These are phyloP conservation scores for Thecocarcelia acutangulata DNA, from an alignment of 2,888 invertebrate genomes.

Conservation along the genomic window DNA sequence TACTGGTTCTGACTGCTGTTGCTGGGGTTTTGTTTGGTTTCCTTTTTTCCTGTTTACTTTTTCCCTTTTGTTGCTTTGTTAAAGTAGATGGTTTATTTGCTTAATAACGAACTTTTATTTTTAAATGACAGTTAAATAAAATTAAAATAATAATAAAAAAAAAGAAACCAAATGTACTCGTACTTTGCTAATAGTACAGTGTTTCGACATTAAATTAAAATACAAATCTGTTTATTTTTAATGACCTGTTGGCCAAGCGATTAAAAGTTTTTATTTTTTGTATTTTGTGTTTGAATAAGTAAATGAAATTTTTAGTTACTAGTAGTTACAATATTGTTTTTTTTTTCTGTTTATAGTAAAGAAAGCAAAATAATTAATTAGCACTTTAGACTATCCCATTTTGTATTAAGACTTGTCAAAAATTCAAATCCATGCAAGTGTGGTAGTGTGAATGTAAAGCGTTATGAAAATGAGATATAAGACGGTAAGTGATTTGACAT, in stretches of 20 bases:
- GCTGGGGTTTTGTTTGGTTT: slow-evolving; percentile 32
- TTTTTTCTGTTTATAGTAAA: no score
- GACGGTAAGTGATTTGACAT: no score
- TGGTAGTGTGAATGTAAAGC: no score
- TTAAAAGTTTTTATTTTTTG: no score
- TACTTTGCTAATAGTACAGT: slow-evolving; percentile 27
- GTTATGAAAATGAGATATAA: no score
- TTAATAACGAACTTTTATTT: slow-evolving; percentile 44
- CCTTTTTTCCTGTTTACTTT: slow-evolving; percentile 19
- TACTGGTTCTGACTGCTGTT: not conserved
- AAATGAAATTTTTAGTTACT: slow-evolving; percentile 20
- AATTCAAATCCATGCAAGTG: no score
- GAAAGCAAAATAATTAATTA: no score
- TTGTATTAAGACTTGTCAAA: no score
- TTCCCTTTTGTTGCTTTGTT: not conserved
- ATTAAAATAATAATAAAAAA: slow-evolving; percentile 45
- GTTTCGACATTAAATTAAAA: slow-evolving; percentile 46
- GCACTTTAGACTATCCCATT: no score
- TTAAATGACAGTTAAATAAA: slow-evolving; percentile 47
- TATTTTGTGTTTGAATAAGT: slow-evolving; percentile 17
- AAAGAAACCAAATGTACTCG: slow-evolving; percentile 27
- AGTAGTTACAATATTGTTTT: not conserved
- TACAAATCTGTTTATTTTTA: slow-evolving; percentile 28
- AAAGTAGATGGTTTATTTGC: slow-evolving; percentile 36
- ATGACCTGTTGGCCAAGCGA: slow-evolving; percentile 40